Percentiles rank a stretch among this genome's conserved stretches.
These are phyloP conservation scores for Acanthurus lineatus DNA, from an alignment of 2,797 vertebrate genomes.

Conservation along the genomic window DNA sequence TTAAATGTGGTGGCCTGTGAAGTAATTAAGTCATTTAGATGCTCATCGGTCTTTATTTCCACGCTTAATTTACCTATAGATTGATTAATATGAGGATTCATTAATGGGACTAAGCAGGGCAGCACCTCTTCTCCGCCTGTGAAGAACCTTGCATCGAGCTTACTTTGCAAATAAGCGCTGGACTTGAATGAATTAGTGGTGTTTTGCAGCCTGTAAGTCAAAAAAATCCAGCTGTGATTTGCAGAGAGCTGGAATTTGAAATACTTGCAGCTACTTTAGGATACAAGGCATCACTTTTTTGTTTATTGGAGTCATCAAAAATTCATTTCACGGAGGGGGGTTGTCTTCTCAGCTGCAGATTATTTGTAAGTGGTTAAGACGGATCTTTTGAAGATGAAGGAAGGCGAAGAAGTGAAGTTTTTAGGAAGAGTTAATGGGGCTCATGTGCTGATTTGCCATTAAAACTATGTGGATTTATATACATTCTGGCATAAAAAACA, in stretches of 20 bases:
- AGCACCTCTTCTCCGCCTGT: slow-evolving; percentile 30
- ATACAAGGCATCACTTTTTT: neutral
- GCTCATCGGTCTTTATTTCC: slow-evolving; percentile 61
- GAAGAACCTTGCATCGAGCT: slow-evolving; percentile 20
- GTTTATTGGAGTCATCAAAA: neutral
- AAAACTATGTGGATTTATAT: no score
- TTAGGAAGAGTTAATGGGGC: no score
- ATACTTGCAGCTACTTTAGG: no score
- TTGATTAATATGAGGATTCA: slow-evolving; percentile 53
- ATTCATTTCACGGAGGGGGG: neutral
- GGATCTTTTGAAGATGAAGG: no score
- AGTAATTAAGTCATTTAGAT: slow-evolving; percentile 48
- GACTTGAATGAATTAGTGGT: slow-evolving; percentile 23
- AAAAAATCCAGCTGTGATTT: neutral
- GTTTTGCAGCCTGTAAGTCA: slow-evolving; percentile 2
- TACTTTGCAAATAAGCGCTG: slow-evolving; percentile 41
- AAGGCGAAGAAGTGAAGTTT: no score
- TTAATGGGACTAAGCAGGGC: slow-evolving; percentile 47
- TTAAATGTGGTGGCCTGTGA: slow-evolving; percentile 24
- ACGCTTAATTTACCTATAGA: slow-evolving; percentile 57
- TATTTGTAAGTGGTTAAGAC: no score
- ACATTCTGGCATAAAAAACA: no score
- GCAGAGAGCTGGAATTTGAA: neutral
- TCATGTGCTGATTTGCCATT: no score
- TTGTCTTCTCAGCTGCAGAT: no score